Base-by-base conservation (phyloP, 1,140 invertebrate genomes). In the Pseudachorutes palmiensis region DNA sequence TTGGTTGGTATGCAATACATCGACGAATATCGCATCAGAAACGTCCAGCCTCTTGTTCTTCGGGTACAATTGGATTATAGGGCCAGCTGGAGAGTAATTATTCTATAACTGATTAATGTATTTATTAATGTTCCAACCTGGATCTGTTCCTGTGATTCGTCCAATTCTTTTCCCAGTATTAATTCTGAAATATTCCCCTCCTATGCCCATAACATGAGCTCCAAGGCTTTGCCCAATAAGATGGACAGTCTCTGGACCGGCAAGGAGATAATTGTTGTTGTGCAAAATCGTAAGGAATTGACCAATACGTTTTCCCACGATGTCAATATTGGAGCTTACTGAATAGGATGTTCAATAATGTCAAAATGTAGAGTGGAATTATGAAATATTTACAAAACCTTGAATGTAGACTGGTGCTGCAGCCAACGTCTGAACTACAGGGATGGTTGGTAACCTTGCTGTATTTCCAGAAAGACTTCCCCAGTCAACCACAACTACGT, bases 1-100 rank as follows among this genome's bases (percentile, higher is more conserved):
- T 1, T 82, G 84, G 70, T 88, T 86, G 1, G 87, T 86, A 71
- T 88, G 87, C 64, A 88, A 86, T 0, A 86, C 80, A 72, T 87
- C 86, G 1, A 87, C 85, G 61, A 87, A 85, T 30, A 81, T 78
- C 0, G 85, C 86, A 75, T 88, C 86, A 36, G 76, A 77, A n/a
- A 80, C 80, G 61, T 81, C 82, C 1, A 89, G 78, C 41, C 81
- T 79, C 16, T 84, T 79, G 19, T 78, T 77, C 5, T 78, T 74
- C 0, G 79, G 72, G 5, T 75, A 75, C 24, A 55, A 33, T 60
- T 66, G 51, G 64, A 74, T 75, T 0, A 70, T 28, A 9, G 74
- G 75, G 19, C 36, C 36, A 41, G 36, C 36, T 41, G 19, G 19
- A 41, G 19, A 19, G 36, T 5, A 41, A 41, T 9, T 5, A 19